These are phyloP conservation scores for Oncorhynchus kisutch DNA, from an alignment of 2,113 vertebrate species.

Conservation along the genomic window DNA sequence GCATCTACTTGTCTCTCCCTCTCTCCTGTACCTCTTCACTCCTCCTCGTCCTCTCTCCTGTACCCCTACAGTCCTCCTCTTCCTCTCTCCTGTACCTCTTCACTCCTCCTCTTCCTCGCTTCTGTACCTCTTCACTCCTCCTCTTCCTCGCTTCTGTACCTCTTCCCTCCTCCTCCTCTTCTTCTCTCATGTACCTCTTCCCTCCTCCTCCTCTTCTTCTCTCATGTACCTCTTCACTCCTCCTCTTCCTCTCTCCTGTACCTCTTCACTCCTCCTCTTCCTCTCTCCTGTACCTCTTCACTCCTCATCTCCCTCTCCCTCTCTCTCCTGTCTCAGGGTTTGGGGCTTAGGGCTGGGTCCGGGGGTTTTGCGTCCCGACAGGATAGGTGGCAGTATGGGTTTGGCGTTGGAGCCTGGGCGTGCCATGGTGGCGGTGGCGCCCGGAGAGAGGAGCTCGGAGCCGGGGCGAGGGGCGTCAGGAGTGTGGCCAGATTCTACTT, in stretches of 20 bases:
- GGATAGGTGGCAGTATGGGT: conserved; percentile 83
- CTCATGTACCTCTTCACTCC: too few relatives aligned
- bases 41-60: background rate
- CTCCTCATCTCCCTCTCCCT: too few relatives aligned
- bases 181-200: too few relatives aligned
- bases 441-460: conserved; percentile 29
- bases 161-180: fast-evolving
- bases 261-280: too few relatives aligned
- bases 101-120: too few relatives aligned
- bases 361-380: conserved; percentile 64
- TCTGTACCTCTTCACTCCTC: too few relatives aligned
- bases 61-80: too few relatives aligned
- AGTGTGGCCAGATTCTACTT: conserved; percentile 18
- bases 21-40: background rate
- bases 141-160: background rate
- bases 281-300: too few relatives aligned
- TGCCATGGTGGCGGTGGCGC: conserved; percentile 18
- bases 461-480: conserved; percentile 31
- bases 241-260: too few relatives aligned
- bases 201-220: too few relatives aligned
- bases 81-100: too few relatives aligned
- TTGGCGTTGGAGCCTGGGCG: conserved; percentile 72
- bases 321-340: conserved; percentile 5
- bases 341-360: conserved; percentile 16
- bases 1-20: too few relatives aligned